These are phyloP conservation scores for Brachirus orientalis DNA, from an alignment of 2,113 vertebrate species.

Conservation along the genomic window DNA sequence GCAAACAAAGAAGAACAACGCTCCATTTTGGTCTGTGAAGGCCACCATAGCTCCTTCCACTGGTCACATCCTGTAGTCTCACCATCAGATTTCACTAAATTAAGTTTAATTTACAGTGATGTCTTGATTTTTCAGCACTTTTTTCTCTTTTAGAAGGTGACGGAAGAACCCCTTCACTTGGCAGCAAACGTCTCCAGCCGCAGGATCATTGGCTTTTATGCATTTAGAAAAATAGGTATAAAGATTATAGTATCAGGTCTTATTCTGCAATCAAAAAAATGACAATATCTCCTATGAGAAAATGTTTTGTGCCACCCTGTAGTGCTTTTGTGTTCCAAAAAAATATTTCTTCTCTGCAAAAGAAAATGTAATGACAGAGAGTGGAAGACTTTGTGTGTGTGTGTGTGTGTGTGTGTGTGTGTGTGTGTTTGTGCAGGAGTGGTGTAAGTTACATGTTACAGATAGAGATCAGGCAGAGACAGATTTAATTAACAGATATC, in stretches of 20 bases:
- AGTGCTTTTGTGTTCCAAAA: no score
- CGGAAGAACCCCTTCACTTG: no score
- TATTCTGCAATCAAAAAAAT: conserved; percentile 28
- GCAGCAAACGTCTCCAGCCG: conserved; percentile 10
- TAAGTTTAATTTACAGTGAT: no score
- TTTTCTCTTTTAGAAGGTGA: no score
- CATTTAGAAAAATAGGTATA: conserved; percentile 21
- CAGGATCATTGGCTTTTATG: conserved; percentile 29
- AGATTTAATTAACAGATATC: conserved; percentile 86
- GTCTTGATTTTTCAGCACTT: no score
- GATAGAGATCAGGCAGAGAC: conserved; percentile 79
- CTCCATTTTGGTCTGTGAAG: no score
- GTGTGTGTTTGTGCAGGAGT: conserved; percentile 39
- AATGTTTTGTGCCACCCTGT: conserved; percentile 18
- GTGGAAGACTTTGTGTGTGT: conserved; percentile 32
- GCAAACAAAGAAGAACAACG: no score
- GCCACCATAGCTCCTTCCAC: no score
- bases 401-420: conserved; percentile 26
- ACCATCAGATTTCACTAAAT: no score
- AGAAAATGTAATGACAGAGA: conserved; percentile 42
- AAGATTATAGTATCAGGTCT: conserved; percentile 23
- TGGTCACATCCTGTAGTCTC: no score
- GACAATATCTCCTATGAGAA: conserved; percentile 28
- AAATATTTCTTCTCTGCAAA: conserved; percentile 40
- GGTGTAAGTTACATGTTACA: conserved; percentile 77